These are phyloP conservation scores for Tichodroma muraria DNA, from an alignment of 2,113 vertebrate genomes.

Conservation along the genomic window DNA sequence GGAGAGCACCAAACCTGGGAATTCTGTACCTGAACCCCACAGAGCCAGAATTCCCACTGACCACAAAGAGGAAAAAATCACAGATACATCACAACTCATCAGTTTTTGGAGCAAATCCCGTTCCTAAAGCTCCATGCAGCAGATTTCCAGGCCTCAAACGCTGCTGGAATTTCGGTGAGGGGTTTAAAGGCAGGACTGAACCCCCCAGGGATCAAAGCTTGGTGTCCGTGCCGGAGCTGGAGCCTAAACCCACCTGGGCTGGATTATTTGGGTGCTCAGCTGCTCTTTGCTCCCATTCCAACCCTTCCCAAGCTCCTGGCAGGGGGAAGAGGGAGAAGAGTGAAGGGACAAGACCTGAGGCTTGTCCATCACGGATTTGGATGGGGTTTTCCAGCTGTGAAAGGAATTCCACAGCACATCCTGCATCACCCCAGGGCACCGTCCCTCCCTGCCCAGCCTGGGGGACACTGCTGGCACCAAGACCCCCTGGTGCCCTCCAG, in stretches of 20 bases:
- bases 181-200: neutral
- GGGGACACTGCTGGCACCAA: neutral
- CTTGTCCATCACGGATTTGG: too few relatives aligned
- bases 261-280: neutral
- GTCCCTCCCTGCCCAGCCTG: neutral
- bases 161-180: neutral
- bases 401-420: neutral
- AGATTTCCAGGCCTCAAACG: neutral
- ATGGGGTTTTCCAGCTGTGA: neutral
- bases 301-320: neutral
- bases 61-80: neutral
- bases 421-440: accelerated
- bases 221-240: neutral
- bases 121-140: neutral
- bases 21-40: neutral
- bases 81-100: neutral
- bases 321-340: neutral
- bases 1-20: neutral
- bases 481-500: neutral
- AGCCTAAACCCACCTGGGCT: neutral
- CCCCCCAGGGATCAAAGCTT: neutral
- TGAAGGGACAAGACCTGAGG: neutral
- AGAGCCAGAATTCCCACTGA: neutral
- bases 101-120: neutral
- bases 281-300: neutral